Percentiles rank a stretch among this genome's conserved stretches.
Evolutionary conservation across 2,113 vertebrate species (phyloP).

Genomic region (Strix uralensis): DNA sequence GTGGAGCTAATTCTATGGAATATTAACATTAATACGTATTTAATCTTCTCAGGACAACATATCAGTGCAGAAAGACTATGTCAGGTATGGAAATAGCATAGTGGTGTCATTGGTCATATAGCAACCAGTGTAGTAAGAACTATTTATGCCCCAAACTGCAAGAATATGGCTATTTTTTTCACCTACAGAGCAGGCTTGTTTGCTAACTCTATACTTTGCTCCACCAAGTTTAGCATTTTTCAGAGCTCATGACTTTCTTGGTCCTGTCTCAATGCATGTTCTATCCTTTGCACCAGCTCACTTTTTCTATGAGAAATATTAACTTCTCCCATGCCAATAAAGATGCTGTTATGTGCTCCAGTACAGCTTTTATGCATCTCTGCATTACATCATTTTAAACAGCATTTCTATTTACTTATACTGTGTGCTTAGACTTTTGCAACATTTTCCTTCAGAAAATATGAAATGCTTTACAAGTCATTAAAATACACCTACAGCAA

Average conservation of each 20-base stretch:
- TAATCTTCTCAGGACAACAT: not conserved
- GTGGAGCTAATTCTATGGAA: not conserved
- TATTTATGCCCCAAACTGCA: not conserved
- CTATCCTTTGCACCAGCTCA: not conserved
- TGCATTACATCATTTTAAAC: not conserved
- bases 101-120: not conserved
- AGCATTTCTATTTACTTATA: not conserved
- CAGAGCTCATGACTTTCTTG: not conserved
- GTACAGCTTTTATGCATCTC: not conserved
- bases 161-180: not conserved
- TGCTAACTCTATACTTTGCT: not conserved
- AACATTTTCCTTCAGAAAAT: not conserved
- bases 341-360: not conserved
- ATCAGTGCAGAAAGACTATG: not conserved
- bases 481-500: not conserved
- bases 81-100: not conserved
- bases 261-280: not conserved
- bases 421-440: not conserved
- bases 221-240: not conserved
- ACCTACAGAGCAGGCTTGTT: not conserved
- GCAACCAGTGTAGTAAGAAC: not conserved
- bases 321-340: not conserved
- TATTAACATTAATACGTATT: not conserved
- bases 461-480: not conserved
- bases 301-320: not conserved